Percentiles rank a stretch among this genome's conserved stretches.
Evolutionary conservation across 2,113 vertebrate species (phyloP).

Genomic region (Tiliqua scincoides): DNA sequence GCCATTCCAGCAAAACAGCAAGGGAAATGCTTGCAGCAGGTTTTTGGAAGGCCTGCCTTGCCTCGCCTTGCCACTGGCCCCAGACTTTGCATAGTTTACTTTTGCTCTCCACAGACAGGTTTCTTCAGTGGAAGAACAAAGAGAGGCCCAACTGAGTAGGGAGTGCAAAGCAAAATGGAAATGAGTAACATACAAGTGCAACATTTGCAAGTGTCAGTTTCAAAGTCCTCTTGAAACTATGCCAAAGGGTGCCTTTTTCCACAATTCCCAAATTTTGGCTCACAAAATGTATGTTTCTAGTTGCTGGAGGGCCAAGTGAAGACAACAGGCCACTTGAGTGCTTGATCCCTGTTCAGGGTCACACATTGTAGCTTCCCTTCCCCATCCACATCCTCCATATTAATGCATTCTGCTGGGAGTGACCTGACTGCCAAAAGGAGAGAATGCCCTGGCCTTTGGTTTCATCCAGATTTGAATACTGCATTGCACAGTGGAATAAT

Average conservation of each 20-base stretch:
- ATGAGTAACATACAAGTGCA: not conserved
- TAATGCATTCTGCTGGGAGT: not conserved
- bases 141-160: constrained; percentile 44
- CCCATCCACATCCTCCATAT: not conserved
- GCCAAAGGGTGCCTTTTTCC: constrained; percentile 35
- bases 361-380: not conserved
- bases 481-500: no score
- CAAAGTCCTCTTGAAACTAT: constrained; percentile 18
- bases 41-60: constrained; percentile 57
- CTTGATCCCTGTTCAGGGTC: not conserved
- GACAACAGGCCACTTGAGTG: not conserved
- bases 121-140: constrained; percentile 57
- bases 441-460: no score
- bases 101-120: constrained; percentile 64
- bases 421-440: no score
- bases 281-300: not conserved
- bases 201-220: constrained; percentile 13
- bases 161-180: constrained; percentile 43
- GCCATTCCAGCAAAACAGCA: constrained; percentile 65
- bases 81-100: constrained; percentile 44
- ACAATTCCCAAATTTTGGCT: constrained; percentile 21
- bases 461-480: no score
- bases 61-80: constrained; percentile 43
- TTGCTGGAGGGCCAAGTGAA: constrained; percentile 14
- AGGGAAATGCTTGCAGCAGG: constrained; percentile 67